Conservation (phyloP, 1,140 invertebrate genomes). For the Cydia fagiglandana region DNA sequence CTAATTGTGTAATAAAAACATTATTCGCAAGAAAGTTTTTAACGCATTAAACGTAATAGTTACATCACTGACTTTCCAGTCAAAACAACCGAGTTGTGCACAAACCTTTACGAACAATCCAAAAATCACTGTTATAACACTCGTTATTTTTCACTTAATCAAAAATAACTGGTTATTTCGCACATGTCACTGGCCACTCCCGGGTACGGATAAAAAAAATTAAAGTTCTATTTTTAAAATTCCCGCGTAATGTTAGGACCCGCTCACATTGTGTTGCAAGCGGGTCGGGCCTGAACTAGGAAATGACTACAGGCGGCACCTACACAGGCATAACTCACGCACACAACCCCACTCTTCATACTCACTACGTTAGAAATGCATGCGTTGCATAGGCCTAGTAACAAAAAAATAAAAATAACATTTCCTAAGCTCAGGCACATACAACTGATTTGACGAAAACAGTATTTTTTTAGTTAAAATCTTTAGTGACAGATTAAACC, state of each 20-base stretch:
- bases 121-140: constrained; percentile 27
- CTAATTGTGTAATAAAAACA: constrained; percentile 42
- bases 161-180: constrained; percentile 37
- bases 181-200: constrained; percentile 55
- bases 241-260: constrained; percentile 70
- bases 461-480: not conserved
- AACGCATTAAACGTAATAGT: constrained; percentile 31
- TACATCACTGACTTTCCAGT: constrained; percentile 33
- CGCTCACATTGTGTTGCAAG: constrained; percentile 76
- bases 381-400: constrained; percentile 29
- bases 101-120: constrained; percentile 33
- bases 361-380: constrained; percentile 30
- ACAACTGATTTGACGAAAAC: not conserved
- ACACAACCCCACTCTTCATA: constrained; percentile 55
- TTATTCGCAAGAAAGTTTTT: constrained; percentile 37
- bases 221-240: constrained; percentile 52
- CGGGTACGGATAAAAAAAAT: constrained; percentile 45
- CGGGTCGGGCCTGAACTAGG: constrained; percentile 74
- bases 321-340: constrained; percentile 55
- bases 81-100: constrained; percentile 34
- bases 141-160: constrained; percentile 31
- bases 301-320: constrained; percentile 62
- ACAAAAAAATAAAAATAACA: constrained; percentile 22
- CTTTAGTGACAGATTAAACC: constrained; percentile 52
- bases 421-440: not conserved